Evolutionary conservation across 2,113 vertebrate genomes (phyloP), one percentile per base, ranked within the genome.

Genomic region (Labeo rohita): DNA sequence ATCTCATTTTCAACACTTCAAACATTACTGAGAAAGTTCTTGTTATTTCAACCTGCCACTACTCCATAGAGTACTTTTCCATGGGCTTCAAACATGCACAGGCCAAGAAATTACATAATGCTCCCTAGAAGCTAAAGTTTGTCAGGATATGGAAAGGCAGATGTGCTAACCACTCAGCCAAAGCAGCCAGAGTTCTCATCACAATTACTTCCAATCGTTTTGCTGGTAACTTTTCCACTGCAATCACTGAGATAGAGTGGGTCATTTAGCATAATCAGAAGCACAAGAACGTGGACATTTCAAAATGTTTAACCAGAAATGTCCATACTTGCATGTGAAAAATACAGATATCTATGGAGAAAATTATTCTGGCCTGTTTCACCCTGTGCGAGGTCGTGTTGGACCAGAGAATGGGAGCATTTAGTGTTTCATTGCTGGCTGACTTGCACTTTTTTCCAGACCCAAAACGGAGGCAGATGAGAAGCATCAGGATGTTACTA

Each of bases 101-200:
- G 11, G 63, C 80, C 80, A 82, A 70, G 28, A 16, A 82, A 70
- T 82, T 39, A 82, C 61, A 81, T 81, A 81, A 81, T 66, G 59
- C 79, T 65, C 79, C 13, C 79, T 81, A 66, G 59, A 81, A 65
- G 79, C 79, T 65, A 3, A 49, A 47, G 43, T 66, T 45, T 81
- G 47, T 82, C 63, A 36, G 61, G 28, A 70, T n/a, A 70, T 70
- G 45, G 59, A 49, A 66, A 66, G 65, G 47, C 16, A 81, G 79
- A 81, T 66, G 61, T 52, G 45, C 63, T 82, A 52, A 49, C 6
- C 80, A 36, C 10, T 68, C 18, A 70, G 45, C 8, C 23, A 68
- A 49, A 52, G 45, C 18, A 82, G 63, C 8, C 47, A 82, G 45
- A 68, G 28, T 70, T 82, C 34, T 68, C 7, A 77, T 50, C 10